A percentile compares a stretch with the other conserved stretches of the same genome.
These are phyloP conservation scores for Omphaloscelis lunosa DNA, from an alignment of 2,888 invertebrate genomes.

Conservation along the genomic window DNA sequence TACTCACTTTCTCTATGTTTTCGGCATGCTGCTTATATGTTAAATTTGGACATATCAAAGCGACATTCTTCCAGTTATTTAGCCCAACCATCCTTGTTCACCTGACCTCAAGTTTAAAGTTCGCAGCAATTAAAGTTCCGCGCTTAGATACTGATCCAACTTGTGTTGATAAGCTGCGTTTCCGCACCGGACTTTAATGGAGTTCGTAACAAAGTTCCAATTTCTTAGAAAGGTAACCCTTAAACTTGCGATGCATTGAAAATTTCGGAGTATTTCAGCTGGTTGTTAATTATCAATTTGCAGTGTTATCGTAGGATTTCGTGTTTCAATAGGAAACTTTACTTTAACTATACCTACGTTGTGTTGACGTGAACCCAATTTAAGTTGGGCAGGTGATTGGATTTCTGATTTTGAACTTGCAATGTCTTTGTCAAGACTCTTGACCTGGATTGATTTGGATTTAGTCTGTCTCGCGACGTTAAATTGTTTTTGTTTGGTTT, in stretches of 20 bases:
- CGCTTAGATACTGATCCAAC: slow-evolving; percentile 51
- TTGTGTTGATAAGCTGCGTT: slow-evolving; percentile 58
- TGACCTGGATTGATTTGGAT: slow-evolving; percentile 17
- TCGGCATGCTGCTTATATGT: background rate
- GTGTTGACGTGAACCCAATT: slow-evolving; percentile 48
- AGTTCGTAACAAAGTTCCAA: slow-evolving; percentile 62
- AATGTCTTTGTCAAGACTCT: slow-evolving; percentile 16
- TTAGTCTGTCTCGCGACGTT: background rate
- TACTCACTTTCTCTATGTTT: background rate
- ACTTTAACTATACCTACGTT: slow-evolving; percentile 7
- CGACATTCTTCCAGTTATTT: background rate
- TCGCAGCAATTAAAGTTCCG: slow-evolving; percentile 61
- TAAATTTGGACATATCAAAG: background rate
- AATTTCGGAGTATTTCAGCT: slow-evolving; percentile 22
- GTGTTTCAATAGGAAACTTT: slow-evolving; percentile 12
- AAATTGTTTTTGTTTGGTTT: background rate
- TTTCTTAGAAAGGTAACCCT: slow-evolving; percentile 33
- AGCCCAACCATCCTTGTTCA: background rate
- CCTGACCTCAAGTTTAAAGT: slow-evolving; percentile 27
- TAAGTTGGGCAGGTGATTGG: slow-evolving; percentile 28
- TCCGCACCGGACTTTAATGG: slow-evolving; percentile 56
- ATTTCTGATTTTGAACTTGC: slow-evolving; percentile 32
- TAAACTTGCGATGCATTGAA: slow-evolving; percentile 28
- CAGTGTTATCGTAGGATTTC: slow-evolving; percentile 45
- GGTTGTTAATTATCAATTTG: slow-evolving; percentile 44